Conservation (phyloP, 2,888 invertebrate genomes). For the Trichacis sp. region DNA sequence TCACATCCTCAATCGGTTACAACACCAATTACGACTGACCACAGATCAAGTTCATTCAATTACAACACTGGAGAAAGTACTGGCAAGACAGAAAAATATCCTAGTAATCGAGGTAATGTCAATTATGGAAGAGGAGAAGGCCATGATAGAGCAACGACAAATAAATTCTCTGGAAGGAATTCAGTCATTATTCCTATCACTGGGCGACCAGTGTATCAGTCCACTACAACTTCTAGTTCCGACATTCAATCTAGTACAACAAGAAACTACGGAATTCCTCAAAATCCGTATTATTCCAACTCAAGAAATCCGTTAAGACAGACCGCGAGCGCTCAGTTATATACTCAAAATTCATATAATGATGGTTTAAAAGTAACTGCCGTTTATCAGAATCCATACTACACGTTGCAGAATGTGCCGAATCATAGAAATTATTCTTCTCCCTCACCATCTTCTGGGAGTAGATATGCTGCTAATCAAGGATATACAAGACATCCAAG, state of each 20-base stretch:
- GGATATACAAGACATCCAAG: constrained; percentile 1
- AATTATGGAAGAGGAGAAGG: not conserved
- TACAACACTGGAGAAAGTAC: too few species aligned
- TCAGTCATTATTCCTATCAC: not conserved
- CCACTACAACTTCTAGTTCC: constrained; percentile 5
- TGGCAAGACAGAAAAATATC: not conserved
- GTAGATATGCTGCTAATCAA: not conserved
- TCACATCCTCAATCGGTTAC: not conserved
- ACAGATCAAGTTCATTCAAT: too few species aligned
- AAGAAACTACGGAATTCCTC: not conserved
- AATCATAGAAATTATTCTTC: constrained; percentile 12
- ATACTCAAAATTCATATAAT: constrained; percentile 43
- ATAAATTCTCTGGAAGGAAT: constrained; percentile 8
- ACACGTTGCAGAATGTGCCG: not conserved
- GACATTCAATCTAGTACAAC: constrained; percentile 11
- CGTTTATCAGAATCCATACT: constrained; percentile 20
- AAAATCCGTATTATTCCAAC: constrained; percentile 10
- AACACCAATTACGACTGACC: not conserved
- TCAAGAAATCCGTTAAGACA: not conserved
- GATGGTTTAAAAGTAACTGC: constrained; percentile 1
- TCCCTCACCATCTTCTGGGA: not conserved
- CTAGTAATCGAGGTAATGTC: not conserved
- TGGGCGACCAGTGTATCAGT: constrained; percentile 22
- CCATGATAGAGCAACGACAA: constrained; percentile 3
- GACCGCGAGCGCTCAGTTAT: constrained; percentile 22